Percentiles rank a stretch among this genome's conserved stretches.
phyloP scores from a whole-genome alignment of 2,113 vertebrate genomes.

The Paracanthobrama guichenoti region DNA sequence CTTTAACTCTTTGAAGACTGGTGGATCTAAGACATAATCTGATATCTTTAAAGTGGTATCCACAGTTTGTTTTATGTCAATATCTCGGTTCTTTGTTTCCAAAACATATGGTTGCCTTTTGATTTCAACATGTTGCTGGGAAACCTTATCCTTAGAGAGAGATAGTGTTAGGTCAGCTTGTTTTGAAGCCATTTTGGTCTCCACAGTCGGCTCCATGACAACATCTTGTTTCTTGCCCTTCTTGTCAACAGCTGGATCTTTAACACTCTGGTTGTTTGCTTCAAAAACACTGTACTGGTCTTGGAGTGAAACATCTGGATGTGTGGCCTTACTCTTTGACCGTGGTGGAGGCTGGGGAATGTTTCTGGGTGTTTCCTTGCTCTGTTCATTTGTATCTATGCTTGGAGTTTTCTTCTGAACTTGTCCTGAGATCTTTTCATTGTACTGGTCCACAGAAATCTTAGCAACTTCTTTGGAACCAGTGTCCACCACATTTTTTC shows the following conservation, averaged over 20 bases:
- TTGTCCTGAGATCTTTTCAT: background rate
- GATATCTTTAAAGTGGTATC: background rate
- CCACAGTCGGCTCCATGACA: background rate
- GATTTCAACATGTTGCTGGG: conserved; percentile 1
- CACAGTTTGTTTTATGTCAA: background rate
- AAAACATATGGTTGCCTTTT: background rate
- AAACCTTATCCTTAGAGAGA: background rate
- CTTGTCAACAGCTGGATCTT: background rate
- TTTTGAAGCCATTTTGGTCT: background rate
- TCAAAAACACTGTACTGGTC: background rate
- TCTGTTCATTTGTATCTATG: background rate
- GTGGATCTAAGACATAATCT: background rate
- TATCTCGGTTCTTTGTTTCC: background rate
- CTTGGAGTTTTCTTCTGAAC: background rate
- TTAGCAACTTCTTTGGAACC: background rate
- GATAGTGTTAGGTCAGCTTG: background rate
- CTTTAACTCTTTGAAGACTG: background rate
- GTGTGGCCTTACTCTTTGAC: conserved; percentile 5
- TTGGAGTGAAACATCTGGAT: background rate
- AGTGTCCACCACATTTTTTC: background rate
- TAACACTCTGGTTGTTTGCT: background rate
- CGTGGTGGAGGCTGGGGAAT: conserved; percentile 12
- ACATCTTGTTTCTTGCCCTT: background rate
- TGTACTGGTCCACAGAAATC: background rate
- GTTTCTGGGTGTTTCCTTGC: background rate